Conservation (phyloP, 35 echinoderm and acorn worm species). For the Amphiura filiformis region DNA sequence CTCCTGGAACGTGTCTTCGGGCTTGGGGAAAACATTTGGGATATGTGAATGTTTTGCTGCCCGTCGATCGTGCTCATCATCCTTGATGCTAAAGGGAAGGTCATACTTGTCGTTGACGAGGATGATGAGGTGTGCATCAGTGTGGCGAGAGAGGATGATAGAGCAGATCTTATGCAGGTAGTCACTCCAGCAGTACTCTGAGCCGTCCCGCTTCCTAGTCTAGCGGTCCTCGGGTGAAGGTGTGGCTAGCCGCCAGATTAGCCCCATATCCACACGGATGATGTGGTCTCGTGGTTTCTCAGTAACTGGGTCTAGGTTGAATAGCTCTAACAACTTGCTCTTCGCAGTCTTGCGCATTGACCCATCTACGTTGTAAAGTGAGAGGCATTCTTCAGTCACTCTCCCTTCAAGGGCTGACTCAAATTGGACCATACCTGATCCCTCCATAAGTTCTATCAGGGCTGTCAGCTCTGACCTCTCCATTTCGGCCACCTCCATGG, state of each 20-base stretch:
- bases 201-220: conserved; percentile 26
- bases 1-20: conserved; percentile 15
- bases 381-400: conserved; percentile 34
- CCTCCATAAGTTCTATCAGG: conserved; percentile 12
- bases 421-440: conserved; percentile 11
- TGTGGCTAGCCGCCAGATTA: conserved; percentile 33
- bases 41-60: conserved; percentile 19
- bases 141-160: conserved; percentile 32
- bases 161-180: conserved; percentile 30
- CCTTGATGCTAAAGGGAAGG: too few species aligned
- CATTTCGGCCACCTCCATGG: conserved; percentile 40
- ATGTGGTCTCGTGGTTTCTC: conserved; percentile 26
- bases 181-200: conserved; percentile 35
- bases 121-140: too few species aligned
- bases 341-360: too few species aligned
- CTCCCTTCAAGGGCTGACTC: conserved; percentile 17
- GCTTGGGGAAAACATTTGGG: conserved; percentile 25
- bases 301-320: conserved; percentile 39
- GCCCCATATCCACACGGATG: conserved; percentile 12
- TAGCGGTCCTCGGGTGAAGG: conserved; percentile 41
- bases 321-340: conserved; percentile 31
- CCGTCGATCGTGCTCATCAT: background rate
- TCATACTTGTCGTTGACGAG: too few species aligned
- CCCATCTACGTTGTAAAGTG: conserved; percentile 34
- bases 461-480: conserved; percentile 39